These are phyloP conservation scores for Leptinotarsa rubiginosa DNA, from an alignment of 2,888 invertebrate genomes.

Conservation along the genomic window DNA sequence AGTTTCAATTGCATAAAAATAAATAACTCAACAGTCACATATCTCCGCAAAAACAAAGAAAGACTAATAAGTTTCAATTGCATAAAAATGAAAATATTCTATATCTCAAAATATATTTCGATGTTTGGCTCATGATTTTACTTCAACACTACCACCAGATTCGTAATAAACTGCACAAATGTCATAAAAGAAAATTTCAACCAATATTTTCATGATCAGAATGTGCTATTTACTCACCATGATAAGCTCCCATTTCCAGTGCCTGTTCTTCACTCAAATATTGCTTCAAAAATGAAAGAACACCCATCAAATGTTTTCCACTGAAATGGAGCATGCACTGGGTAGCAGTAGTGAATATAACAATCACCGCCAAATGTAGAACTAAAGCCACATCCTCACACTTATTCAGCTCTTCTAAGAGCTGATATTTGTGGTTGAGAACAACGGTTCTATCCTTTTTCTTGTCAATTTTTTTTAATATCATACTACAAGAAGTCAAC, in stretches of 20 bases:
- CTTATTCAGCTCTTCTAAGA: constrained; percentile 81
- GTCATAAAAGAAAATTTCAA: background rate
- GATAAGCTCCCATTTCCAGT: constrained; percentile 75
- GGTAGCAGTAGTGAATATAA: constrained; percentile 84
- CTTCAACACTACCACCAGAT: too few relatives aligned
- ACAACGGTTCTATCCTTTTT: constrained; percentile 85
- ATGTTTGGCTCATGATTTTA: too few relatives aligned
- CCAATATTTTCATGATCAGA: background rate
- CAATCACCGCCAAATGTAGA: constrained; percentile 80
- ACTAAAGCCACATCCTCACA: constrained; percentile 83
- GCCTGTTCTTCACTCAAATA: constrained; percentile 77
- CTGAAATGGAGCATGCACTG: constrained; percentile 91
- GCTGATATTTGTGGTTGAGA: constrained; percentile 82
- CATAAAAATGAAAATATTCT: too few relatives aligned
- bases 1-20: too few relatives aligned
- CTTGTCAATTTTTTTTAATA: constrained; percentile 89
- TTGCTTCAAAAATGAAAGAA: constrained; percentile 79
- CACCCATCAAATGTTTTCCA: constrained; percentile 89
- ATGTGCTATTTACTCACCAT: constrained; percentile 74
- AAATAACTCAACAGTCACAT: too few relatives aligned
- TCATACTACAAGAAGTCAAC: constrained; percentile 80
- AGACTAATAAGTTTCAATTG: too few relatives aligned
- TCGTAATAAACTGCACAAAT: too few relatives aligned
- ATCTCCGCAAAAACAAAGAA: too few relatives aligned
- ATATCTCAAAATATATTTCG: too few relatives aligned